A percentile compares a stretch with the other conserved stretches of the same genome.
Conservation (phyloP, 2,888 invertebrate genomes). For the Anorthoa munda region DNA sequence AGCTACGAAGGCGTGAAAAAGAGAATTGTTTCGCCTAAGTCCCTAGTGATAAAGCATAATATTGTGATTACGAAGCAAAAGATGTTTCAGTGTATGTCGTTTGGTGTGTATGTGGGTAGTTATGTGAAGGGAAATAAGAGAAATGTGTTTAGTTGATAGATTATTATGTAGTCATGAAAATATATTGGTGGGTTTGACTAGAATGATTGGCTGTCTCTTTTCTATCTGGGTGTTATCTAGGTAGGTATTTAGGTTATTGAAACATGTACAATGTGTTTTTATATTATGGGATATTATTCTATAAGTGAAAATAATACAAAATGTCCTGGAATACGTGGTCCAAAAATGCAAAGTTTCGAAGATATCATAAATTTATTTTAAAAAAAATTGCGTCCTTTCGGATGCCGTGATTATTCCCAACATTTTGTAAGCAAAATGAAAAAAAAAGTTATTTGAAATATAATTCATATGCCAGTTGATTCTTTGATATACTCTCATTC, state of each 20-base stretch:
- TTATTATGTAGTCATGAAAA: neutral
- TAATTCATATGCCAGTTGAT: too few relatives aligned
- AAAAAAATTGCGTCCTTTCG: too few relatives aligned
- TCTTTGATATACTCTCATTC: too few relatives aligned
- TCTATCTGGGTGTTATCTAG: too few relatives aligned
- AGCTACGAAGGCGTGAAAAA: conserved; percentile 23
- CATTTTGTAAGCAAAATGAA: too few relatives aligned
- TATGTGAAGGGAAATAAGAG: neutral
- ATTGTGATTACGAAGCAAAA: conserved; percentile 40
- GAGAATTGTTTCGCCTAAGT: conserved; percentile 18
- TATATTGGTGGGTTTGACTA: neutral
- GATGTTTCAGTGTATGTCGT: neutral
- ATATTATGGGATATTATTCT: neutral
- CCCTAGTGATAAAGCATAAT: conserved; percentile 39
- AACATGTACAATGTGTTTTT: too few relatives aligned
- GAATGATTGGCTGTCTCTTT: too few relatives aligned
- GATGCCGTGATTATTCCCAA: too few relatives aligned
- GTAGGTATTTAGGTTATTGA: too few relatives aligned
- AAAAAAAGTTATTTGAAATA: too few relatives aligned
- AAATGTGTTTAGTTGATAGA: neutral
- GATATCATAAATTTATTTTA: too few relatives aligned
- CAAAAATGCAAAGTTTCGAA: too few relatives aligned
- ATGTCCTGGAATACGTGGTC: neutral
- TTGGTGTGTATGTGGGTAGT: conserved; percentile 2
- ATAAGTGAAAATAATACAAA: neutral